phyloP scores from a whole-genome alignment of 2,113 vertebrate species.

The Psammodynastes pulverulentus region DNA sequence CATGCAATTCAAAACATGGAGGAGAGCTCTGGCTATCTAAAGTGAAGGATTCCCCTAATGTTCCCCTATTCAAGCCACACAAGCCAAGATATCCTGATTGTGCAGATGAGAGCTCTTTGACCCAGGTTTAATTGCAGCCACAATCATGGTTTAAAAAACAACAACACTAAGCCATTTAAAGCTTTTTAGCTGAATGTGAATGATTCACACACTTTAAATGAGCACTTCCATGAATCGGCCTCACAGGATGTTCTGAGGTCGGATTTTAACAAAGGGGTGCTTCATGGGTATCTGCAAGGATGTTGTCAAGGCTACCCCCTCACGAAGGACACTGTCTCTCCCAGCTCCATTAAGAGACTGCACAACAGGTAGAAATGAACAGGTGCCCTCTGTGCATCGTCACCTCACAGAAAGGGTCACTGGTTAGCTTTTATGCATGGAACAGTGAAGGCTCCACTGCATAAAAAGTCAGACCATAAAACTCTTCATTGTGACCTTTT shows the following conservation, averaged over 20 bases:
- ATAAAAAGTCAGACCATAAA: neutral
- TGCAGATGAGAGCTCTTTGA: neutral
- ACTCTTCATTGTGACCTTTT: neutral
- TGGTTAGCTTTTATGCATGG: neutral
- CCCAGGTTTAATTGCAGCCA: neutral
- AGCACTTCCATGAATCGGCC: neutral
- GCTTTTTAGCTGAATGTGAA: neutral
- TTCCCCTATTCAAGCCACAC: neutral
- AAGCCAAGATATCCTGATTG: neutral
- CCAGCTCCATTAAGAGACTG: neutral
- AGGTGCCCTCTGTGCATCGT: neutral
- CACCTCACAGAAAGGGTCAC: neutral
- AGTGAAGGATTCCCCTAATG: neutral
- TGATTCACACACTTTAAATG: conserved; percentile 16
- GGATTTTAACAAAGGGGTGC: neutral
- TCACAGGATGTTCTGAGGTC: neutral
- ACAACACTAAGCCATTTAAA: conserved; percentile 8
- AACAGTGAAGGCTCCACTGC: neutral
- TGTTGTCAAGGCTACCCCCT: neutral
- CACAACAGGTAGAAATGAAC: neutral
- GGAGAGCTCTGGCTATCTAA: neutral
- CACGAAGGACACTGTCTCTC: neutral
- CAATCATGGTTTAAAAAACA: conserved; percentile 17
- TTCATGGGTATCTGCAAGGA: neutral
- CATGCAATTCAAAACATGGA: neutral